A percentile compares a stretch with the other conserved stretches of the same genome.
Conservation (phyloP, 2,888 invertebrate species). For the Embidobia sp. region DNA sequence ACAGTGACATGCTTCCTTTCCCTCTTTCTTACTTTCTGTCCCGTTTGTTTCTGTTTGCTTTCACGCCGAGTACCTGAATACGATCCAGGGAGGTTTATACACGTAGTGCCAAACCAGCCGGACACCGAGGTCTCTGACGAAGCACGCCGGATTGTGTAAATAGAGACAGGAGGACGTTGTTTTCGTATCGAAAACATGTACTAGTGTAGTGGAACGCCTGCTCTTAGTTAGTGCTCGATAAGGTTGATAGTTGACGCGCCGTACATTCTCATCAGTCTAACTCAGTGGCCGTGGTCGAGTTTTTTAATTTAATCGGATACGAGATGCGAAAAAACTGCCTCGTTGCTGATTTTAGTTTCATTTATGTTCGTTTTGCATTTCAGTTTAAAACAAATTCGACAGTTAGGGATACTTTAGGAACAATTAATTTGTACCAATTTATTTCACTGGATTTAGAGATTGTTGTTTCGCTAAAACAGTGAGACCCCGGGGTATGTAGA, state of each 20-base stretch:
- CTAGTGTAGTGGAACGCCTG: constrained; percentile 5
- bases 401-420: constrained; percentile 1
- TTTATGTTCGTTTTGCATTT: constrained; percentile 1
- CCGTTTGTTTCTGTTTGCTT: neutral
- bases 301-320: no score
- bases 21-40: neutral
- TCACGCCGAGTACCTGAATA: constrained; percentile 34
- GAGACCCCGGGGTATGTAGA: constrained; percentile 17
- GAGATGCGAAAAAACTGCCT: no score
- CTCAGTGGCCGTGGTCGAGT: no score
- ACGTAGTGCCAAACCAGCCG: constrained; percentile 43
- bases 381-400: neutral
- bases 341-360: neutral
- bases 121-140: neutral
- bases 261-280: no score
- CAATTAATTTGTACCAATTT: neutral
- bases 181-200: constrained; percentile 55
- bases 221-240: constrained; percentile 29
- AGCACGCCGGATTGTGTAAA: constrained; percentile 22
- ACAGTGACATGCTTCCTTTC: constrained; percentile 28
- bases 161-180: constrained; percentile 17
- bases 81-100: constrained; percentile 13
- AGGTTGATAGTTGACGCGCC: constrained; percentile 12
- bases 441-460: neutral
- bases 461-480: neutral